phyloP scores from a whole-genome alignment of 2,888 invertebrate species.

The Trichogramma evanescens region DNA sequence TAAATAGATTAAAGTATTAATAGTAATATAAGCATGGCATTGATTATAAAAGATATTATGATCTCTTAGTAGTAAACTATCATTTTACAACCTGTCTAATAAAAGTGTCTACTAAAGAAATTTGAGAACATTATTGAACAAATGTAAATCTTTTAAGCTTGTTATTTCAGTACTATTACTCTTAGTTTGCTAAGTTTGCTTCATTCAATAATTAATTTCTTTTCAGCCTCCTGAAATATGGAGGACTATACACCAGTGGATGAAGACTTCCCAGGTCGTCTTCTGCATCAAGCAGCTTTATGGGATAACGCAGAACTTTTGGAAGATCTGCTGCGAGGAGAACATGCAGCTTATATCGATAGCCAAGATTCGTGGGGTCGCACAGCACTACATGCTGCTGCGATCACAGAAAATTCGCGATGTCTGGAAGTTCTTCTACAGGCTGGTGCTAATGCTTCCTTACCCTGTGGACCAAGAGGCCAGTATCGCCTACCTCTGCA shows the following conservation, averaged over 20 bases:
- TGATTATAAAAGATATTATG: no score
- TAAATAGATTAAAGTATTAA: no score
- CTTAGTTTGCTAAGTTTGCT: not conserved
- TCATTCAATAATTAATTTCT: not conserved
- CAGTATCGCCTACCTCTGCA: constrained; percentile 75
- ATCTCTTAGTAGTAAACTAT: not conserved
- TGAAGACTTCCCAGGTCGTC: constrained; percentile 70
- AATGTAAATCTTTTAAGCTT: no score
- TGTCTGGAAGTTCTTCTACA: constrained; percentile 67
- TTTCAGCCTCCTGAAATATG: constrained; percentile 38
- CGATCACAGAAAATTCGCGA: constrained; percentile 67
- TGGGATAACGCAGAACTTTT: constrained; percentile 84
- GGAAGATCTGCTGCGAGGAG: constrained; percentile 70
- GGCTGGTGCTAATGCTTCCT: constrained; percentile 66
- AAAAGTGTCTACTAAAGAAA: not conserved
- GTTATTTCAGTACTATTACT: no score
- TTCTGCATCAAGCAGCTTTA: constrained; percentile 76
- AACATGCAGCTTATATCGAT: constrained; percentile 57
- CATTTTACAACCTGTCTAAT: not conserved
- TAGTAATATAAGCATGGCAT: no score
- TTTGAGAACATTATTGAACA: no score
- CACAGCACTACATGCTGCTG: constrained; percentile 76
- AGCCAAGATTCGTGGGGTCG: constrained; percentile 69
- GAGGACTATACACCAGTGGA: constrained; percentile 73
- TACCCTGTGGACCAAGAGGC: constrained; percentile 60